Conservation (phyloP, 2,888 invertebrate species). For the Orthosia cruda region DNA sequence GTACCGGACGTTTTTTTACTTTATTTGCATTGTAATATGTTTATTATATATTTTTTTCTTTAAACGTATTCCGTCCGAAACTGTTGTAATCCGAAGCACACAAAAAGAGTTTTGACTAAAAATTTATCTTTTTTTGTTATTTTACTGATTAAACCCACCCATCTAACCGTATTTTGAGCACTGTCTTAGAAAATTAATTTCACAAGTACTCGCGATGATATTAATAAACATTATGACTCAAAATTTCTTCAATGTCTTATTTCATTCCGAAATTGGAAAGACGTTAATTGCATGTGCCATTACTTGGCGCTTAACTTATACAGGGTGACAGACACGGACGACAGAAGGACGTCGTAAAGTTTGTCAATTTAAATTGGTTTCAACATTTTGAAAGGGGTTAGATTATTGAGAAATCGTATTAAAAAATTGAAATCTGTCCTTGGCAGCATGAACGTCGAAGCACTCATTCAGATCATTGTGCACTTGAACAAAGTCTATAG, state of each 20-base stretch:
- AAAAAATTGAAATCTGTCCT: neutral
- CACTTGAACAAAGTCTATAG: too few relatives aligned
- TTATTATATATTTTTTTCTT: too few relatives aligned
- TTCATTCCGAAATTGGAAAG: slow-evolving; percentile 35
- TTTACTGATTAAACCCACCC: too few relatives aligned
- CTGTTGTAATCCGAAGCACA: too few relatives aligned
- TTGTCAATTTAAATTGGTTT: slow-evolving; percentile 12
- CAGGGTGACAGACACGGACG: slow-evolving; percentile 20
- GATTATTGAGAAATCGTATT: neutral
- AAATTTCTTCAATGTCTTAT: slow-evolving; percentile 40
- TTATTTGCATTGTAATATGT: too few relatives aligned
- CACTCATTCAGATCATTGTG: too few relatives aligned
- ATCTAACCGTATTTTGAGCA: neutral
- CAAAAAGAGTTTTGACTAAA: too few relatives aligned
- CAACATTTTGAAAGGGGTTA: neutral
- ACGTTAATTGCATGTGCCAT: slow-evolving; percentile 36
- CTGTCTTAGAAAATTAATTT: slow-evolving; percentile 9
- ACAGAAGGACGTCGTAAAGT: neutral
- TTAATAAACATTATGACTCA: slow-evolving; percentile 23
- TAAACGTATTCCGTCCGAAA: too few relatives aligned
- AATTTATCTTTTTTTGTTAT: too few relatives aligned
- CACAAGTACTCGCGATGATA: slow-evolving; percentile 14
- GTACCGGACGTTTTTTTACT: too few relatives aligned
- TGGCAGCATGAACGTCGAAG: too few relatives aligned
- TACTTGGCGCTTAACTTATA: slow-evolving; percentile 32